Evolutionary conservation across 2,888 invertebrate species (phyloP).

Genomic region (Leptogaster cylindrica): DNA sequence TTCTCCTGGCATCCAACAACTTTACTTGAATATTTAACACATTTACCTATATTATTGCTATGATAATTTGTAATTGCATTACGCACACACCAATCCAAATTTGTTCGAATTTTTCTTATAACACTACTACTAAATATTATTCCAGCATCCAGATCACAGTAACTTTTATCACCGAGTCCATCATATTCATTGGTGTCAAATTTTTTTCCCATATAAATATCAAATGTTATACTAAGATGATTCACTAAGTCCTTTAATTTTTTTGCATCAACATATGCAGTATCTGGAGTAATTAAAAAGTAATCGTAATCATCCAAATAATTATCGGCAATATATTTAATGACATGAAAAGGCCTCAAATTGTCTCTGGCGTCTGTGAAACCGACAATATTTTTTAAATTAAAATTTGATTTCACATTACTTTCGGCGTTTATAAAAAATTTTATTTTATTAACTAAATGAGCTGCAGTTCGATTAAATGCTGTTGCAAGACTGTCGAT

Average conservation of each 20-base stretch:
- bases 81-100: conserved; percentile 88
- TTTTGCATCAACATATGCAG: conserved; percentile 82
- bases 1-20: conserved; percentile 59
- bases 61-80: conserved; percentile 83
- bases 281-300: conserved; percentile 87
- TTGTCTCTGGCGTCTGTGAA: conserved; percentile 81
- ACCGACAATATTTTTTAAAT: conserved; percentile 78
- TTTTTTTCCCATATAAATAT: conserved; percentile 79
- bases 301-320: conserved; percentile 91
- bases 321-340: conserved; percentile 89
- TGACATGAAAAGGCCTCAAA: conserved; percentile 82
- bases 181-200: conserved; percentile 65
- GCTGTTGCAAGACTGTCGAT: conserved; percentile 78
- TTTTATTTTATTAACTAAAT: conserved; percentile 81
- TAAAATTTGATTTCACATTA: conserved; percentile 64
- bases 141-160: conserved; percentile 74
- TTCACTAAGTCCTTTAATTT: conserved; percentile 74
- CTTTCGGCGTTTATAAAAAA: conserved; percentile 75
- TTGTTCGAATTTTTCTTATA: conserved; percentile 75
- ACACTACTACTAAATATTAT: conserved; percentile 88
- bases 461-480: conserved; percentile 86
- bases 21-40: conserved; percentile 65
- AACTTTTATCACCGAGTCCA: conserved; percentile 64
- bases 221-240: conserved; percentile 81
- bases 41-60: conserved; percentile 87